phyloP scores from a whole-genome alignment of 2,797 vertebrate species.

The Gymnoscopelus microlampas region DNA sequence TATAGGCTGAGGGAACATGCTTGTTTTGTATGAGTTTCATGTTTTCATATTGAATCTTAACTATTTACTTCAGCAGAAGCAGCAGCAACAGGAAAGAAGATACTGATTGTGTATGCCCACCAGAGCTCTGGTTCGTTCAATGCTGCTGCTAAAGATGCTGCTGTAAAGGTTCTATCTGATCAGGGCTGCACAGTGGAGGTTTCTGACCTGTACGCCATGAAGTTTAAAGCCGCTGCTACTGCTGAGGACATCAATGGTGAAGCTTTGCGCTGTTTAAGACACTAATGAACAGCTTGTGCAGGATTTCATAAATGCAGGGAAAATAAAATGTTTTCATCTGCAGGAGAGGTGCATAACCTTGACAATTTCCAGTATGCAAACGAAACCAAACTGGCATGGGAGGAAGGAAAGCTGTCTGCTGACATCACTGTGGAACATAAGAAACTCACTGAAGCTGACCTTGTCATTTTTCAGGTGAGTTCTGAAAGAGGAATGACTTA shows the following conservation, averaged over 20 bases:
- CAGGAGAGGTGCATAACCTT: slow-evolving; percentile 76
- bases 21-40: too few species aligned
- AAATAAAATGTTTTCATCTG: background rate
- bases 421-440: slow-evolving; percentile 85
- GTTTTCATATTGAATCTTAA: too few species aligned
- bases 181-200: slow-evolving; percentile 81
- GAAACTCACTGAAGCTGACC: slow-evolving; percentile 86
- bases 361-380: slow-evolving; percentile 78
- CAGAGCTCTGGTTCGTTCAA: slow-evolving; percentile 86
- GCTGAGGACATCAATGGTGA: slow-evolving; percentile 83
- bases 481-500: background rate
- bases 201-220: slow-evolving; percentile 87
- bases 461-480: slow-evolving; percentile 87
- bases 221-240: slow-evolving; percentile 86
- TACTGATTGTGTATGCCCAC: slow-evolving; percentile 88
- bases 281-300: too few species aligned
- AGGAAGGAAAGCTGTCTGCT: slow-evolving; percentile 71
- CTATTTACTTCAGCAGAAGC: too few species aligned
- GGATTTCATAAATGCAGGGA: background rate
- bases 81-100: slow-evolving; percentile 71
- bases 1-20: too few species aligned
- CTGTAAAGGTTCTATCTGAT: slow-evolving; percentile 77
- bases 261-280: background rate
- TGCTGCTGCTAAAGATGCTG: slow-evolving; percentile 78
- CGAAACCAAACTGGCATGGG: slow-evolving; percentile 81